Percentiles rank a stretch among this genome's conserved stretches.
Conservation (phyloP, 2,113 vertebrate genomes). For the Panurus biarmicus region DNA sequence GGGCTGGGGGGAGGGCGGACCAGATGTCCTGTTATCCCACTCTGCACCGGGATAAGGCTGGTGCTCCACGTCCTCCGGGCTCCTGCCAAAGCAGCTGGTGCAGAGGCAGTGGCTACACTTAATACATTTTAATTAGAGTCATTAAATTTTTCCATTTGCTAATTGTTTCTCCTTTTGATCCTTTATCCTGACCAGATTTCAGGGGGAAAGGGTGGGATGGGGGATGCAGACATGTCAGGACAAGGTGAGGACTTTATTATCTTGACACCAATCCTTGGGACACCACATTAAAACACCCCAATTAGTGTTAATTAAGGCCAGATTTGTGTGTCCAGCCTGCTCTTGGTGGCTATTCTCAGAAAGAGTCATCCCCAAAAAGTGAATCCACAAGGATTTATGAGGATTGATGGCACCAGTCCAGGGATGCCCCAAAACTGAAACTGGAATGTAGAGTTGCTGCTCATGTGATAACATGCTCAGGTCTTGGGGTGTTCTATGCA, state of each 20-base stretch:
- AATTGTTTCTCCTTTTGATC: conserved; percentile 59
- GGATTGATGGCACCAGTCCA: fast-evolving
- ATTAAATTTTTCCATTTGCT: conserved; percentile 53
- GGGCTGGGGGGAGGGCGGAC: not conserved
- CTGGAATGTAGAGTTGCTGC: fast-evolving
- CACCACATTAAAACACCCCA: fast-evolving
- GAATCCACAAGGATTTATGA: not conserved
- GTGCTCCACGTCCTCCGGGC: not conserved
- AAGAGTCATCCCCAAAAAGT: not conserved
- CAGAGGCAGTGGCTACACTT: conserved; percentile 39
- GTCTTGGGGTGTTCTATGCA: not conserved
- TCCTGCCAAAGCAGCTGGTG: conserved; percentile 51
- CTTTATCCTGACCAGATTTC: conserved; percentile 11
- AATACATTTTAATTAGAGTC: conserved; percentile 63
- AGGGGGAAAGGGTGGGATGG: not conserved
- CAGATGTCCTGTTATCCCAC: conserved; percentile 22
- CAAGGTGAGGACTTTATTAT: conserved; percentile 13
- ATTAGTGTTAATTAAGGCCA: not conserved
- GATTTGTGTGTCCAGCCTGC: not conserved
- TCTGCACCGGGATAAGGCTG: not conserved
- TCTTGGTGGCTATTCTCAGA: not conserved
- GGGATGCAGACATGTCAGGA: not conserved
- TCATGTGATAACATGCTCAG: fast-evolving
- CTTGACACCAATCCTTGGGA: not conserved
- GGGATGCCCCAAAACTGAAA: not conserved